Evolutionary conservation across 1,140 invertebrate species (phyloP), one percentile per base, ranked within the genome.

Genomic region (Trichoplusia ni): DNA sequence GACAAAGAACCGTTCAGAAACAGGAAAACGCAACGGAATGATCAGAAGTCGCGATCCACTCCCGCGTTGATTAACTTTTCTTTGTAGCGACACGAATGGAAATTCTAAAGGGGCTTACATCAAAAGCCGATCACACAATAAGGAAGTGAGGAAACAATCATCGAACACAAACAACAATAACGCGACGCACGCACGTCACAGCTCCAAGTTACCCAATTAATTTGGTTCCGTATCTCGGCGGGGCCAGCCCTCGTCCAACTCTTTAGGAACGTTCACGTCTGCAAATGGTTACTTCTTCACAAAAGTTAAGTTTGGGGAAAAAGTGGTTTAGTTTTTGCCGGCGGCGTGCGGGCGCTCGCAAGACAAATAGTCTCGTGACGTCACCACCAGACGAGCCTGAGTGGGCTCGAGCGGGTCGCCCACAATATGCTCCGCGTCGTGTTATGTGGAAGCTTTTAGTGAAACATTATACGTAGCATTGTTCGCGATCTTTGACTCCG

Each of bases 321-420:
- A 69, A 63, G 21, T 33, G 31, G 21, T 21, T 42, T 61, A 42
- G 59, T 71, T 71, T 71, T 71, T 71, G 64, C 33, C 31, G 53
- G 11, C 11, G 31, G 42, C 27, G 51, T 49, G 13, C 16, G 13
- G 31, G 42, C 27, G 51, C 49, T 18, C 16, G 13, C 33, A 64
- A 71, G 69, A 71, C 65, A 64, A 71, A 71, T 71, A 49, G 65
- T 62, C 54, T 37, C 40, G 35, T 54, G 42, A 60, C 29, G 69
- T 67, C 69, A 60, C 2, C 0, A n/a, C 42, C 69, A 71, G 68
- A 33, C 42, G 11, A n/a, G 21, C 11, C 19, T 56, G 25, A 54
- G 60, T 58, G 53, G 51, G 19, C 38, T 37, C 38, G 49, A 33
- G 18, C 37, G 38, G 11, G 18, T 1, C 47, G 58, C 40, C 21